Evolutionary conservation across 2,888 invertebrate species (phyloP).

Genomic region (Pelosia muscerda): DNA sequence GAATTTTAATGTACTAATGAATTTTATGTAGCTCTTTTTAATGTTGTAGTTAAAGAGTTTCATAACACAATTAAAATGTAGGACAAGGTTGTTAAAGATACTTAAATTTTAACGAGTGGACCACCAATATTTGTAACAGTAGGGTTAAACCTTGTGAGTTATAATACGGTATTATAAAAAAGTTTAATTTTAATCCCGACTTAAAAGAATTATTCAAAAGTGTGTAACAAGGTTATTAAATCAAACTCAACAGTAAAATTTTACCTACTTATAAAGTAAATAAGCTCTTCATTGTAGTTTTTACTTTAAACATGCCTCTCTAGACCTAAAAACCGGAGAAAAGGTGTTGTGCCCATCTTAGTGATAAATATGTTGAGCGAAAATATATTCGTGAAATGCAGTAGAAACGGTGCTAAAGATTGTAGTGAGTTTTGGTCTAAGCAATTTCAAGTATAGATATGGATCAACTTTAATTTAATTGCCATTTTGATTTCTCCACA

Average conservation of each 20-base stretch:
- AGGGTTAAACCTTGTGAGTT: background rate
- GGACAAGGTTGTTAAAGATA: constrained; percentile 1
- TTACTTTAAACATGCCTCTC: background rate
- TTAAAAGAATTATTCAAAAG: background rate
- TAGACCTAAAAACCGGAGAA: too few relatives aligned
- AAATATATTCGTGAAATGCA: background rate
- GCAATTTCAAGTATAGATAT: too few relatives aligned
- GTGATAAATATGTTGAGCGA: background rate
- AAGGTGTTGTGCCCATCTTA: too few relatives aligned
- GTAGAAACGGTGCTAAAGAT: background rate
- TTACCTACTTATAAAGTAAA: background rate
- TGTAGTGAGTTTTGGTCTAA: background rate
- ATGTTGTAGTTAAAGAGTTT: constrained; percentile 11
- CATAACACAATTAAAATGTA: background rate
- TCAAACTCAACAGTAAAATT: background rate
- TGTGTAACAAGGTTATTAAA: background rate
- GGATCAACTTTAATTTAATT: too few relatives aligned
- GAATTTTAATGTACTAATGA: background rate
- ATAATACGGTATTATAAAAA: background rate
- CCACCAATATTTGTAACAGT: background rate
- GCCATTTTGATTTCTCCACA: too few relatives aligned
- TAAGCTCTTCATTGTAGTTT: background rate
- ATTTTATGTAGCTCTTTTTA: constrained; percentile 17
- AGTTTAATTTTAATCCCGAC: background rate
- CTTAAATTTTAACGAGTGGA: background rate